Evolutionary conservation across 2,797 vertebrate genomes (phyloP).

Genomic region (Xiphophorus birchmanni): DNA sequence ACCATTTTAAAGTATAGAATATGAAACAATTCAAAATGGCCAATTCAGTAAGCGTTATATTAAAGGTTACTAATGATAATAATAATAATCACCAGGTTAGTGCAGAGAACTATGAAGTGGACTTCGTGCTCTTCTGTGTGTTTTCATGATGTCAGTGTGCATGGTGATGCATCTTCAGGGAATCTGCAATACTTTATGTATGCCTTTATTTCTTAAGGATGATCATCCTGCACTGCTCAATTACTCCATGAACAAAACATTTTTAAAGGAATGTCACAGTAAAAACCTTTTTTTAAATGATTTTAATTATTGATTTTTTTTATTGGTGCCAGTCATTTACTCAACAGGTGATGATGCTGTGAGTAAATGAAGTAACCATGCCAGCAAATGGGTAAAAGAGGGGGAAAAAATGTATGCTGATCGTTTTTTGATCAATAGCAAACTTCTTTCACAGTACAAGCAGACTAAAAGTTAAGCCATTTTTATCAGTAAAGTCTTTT

Average conservation of each 20-base stretch:
- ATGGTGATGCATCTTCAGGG: background rate
- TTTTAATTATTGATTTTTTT: background rate
- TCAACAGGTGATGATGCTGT: background rate
- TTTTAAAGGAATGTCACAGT: background rate
- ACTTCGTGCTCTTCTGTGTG: background rate
- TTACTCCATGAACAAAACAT: background rate
- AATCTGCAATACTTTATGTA: background rate
- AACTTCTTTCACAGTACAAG: background rate
- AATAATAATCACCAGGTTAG: background rate
- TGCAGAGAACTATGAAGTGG: background rate
- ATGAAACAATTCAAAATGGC: background rate
- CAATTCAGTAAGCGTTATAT: background rate
- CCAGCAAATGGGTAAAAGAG: background rate
- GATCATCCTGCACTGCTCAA: background rate
- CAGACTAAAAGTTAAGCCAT: background rate
- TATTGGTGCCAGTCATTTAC: background rate
- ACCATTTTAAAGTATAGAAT: background rate
- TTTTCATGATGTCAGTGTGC: background rate
- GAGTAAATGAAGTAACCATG: background rate
- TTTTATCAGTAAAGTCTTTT: background rate
- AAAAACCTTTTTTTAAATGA: background rate
- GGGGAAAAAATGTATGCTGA: background rate
- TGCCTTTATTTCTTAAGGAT: background rate
- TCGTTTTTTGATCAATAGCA: background rate
- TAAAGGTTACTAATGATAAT: background rate